phyloP scores from a whole-genome alignment of 2,113 vertebrate genomes.

The Otus sunia region DNA sequence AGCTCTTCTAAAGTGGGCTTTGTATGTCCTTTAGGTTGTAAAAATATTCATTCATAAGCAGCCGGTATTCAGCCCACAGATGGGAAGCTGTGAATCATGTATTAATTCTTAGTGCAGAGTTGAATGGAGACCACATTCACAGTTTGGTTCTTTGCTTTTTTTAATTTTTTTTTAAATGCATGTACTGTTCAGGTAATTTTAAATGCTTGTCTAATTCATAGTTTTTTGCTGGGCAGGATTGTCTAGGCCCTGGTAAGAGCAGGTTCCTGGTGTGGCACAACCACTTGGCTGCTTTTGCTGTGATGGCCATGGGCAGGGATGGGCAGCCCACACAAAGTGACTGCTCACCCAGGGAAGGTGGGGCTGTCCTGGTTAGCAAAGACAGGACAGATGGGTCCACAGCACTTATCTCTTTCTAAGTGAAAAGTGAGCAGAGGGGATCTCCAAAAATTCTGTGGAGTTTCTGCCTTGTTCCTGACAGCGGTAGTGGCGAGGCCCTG shows the following conservation, averaged over 20 bases:
- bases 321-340: fast-evolving
- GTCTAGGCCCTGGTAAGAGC: no score
- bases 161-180: fast-evolving
- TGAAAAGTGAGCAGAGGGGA: fast-evolving
- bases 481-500: not conserved
- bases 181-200: fast-evolving
- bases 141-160: not conserved
- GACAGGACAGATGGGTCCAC: fast-evolving
- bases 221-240: not conserved
- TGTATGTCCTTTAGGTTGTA: fast-evolving
- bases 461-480: not conserved
- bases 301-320: fast-evolving
- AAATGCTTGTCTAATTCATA: fast-evolving
- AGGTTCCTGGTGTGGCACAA: fast-evolving
- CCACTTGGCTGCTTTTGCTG: fast-evolving
- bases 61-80: not conserved
- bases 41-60: not conserved
- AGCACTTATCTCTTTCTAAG: fast-evolving
- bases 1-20: fast-evolving
- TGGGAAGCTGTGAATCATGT: not conserved
- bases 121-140: not conserved
- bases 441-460: not conserved
- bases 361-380: not conserved
- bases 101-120: not conserved
- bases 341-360: fast-evolving